These are phyloP conservation scores for Hydraecia micacea DNA, from an alignment of 2,888 invertebrate species.

Conservation along the genomic window DNA sequence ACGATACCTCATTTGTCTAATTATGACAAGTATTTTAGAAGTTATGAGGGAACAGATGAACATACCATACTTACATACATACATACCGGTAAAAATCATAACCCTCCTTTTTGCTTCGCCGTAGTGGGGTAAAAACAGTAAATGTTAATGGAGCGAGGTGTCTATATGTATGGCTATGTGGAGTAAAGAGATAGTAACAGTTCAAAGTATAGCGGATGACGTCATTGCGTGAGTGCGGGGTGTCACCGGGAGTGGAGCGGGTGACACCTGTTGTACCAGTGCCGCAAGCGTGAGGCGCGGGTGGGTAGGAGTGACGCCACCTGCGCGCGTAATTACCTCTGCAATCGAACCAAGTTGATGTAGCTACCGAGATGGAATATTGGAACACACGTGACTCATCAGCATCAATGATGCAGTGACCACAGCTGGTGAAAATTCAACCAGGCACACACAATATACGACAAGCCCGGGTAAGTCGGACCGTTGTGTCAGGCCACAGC, in stretches of 20 bases:
- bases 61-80: too few species aligned
- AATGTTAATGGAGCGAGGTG: conserved; percentile 14
- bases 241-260: not conserved
- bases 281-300: not conserved
- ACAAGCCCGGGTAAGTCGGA: too few species aligned
- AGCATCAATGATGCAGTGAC: not conserved
- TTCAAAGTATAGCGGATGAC: conserved; percentile 38
- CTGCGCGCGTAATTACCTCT: conserved; percentile 13
- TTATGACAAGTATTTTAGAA: too few species aligned
- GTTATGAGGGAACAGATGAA: too few species aligned
- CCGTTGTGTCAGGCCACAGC: too few species aligned
- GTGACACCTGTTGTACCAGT: conserved; percentile 49
- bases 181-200: not conserved
- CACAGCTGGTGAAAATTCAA: not conserved
- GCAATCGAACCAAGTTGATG: conserved; percentile 6
- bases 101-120: too few species aligned
- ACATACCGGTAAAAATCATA: too few species aligned
- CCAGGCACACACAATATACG: too few species aligned
- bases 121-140: not conserved
- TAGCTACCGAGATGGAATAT: not conserved
- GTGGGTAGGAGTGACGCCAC: conserved; percentile 1
- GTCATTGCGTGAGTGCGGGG: conserved; percentile 41
- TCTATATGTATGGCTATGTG: not conserved
- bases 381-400: too few species aligned
- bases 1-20: too few species aligned